A percentile compares a stretch with the other conserved stretches of the same genome.
Evolutionary conservation across 2,888 invertebrate genomes (phyloP).

Genomic region (Phlogophora meticulosa): DNA sequence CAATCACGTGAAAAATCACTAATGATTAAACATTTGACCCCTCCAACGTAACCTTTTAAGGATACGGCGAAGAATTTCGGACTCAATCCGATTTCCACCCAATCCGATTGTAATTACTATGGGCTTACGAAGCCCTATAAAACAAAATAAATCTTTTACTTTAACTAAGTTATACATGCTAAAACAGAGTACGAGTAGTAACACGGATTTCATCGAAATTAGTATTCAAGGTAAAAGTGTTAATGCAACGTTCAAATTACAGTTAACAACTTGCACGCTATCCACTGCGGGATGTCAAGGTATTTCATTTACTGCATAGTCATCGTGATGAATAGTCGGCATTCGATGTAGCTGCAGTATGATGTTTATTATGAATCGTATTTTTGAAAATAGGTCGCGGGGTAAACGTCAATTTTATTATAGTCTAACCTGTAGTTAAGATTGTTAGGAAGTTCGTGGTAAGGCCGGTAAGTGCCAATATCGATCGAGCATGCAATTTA

Average conservation of each 20-base stretch:
- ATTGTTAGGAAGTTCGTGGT: constrained; percentile 45
- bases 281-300: constrained; percentile 36
- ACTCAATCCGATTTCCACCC: constrained; percentile 31
- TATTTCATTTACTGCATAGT: constrained; percentile 34
- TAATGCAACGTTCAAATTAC: constrained; percentile 32
- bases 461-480: constrained; percentile 63
- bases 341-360: constrained; percentile 18
- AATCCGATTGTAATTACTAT: constrained; percentile 43
- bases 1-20: constrained; percentile 56
- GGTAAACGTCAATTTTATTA: constrained; percentile 14
- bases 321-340: constrained; percentile 44
- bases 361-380: constrained; percentile 20
- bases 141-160: constrained; percentile 33
- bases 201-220: constrained; percentile 31
- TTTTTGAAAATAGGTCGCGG: constrained; percentile 43
- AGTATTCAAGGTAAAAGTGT: constrained; percentile 34
- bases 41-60: constrained; percentile 34
- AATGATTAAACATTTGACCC: constrained; percentile 24
- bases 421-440: constrained; percentile 25
- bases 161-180: constrained; percentile 12
- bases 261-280: constrained; percentile 29
- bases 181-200: constrained; percentile 17
- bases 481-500: constrained; percentile 71
- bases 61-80: constrained; percentile 16
- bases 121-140: constrained; percentile 53